These are phyloP conservation scores for Mamestra configurata DNA, from an alignment of 1,140 invertebrate species.

Conservation along the genomic window DNA sequence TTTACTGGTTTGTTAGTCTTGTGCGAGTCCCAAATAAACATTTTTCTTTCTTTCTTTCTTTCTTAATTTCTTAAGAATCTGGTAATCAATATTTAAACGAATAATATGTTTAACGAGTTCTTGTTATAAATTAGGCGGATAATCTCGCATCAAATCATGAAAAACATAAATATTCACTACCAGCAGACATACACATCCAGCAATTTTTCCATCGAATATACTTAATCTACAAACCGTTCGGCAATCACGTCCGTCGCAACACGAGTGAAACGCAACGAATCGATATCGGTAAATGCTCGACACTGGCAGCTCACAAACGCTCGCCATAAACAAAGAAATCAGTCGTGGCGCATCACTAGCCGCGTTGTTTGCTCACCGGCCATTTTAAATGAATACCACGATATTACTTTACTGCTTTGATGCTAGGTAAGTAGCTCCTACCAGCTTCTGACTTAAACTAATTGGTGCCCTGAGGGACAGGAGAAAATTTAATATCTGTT, in stretches of 20 bases:
- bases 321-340: slow-evolving; percentile 68
- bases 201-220: slow-evolving; percentile 7
- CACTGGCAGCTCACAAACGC: not conserved
- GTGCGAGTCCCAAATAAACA: no score
- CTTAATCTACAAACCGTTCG: slow-evolving; percentile 14
- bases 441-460: not conserved
- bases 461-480: not conserved
- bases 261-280: not conserved
- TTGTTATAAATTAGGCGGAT: no score
- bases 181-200: slow-evolving; percentile 12
- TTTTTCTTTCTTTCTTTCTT: no score
- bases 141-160: not conserved
- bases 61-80: no score
- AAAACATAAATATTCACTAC: no score
- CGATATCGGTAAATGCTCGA: not conserved
- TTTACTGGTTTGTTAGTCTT: no score
- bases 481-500: not conserved
- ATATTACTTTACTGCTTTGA: slow-evolving; percentile 61
- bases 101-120: no score
- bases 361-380: slow-evolving; percentile 62
- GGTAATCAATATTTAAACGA: no score
- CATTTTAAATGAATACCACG: slow-evolving; percentile 66
- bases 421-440: not conserved
- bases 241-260: not conserved
- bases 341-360: slow-evolving; percentile 58